Evolutionary conservation across 2,113 vertebrate species (phyloP), one percentile per base, ranked within the genome.

Genomic region (Romanogobio albipinnatus): DNA sequence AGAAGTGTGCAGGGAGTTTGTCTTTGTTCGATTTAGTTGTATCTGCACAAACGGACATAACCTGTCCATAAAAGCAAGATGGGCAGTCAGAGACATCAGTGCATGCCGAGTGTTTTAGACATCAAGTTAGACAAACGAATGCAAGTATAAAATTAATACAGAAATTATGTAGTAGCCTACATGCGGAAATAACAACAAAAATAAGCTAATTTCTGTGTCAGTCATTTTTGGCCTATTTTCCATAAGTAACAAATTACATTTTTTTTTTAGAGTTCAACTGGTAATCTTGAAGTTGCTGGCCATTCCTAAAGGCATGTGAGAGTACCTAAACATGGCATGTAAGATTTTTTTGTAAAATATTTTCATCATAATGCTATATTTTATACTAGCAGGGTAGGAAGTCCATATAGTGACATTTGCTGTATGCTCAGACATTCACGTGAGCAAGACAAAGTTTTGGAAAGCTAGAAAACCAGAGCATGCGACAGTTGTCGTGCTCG

Each of bases 281-380:
- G 33, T 39, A 70, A 70, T 22, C 29, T 68, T 68, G 71, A 70
- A 58, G 58, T 59, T 71, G 59, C 39, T 70, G 29, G 59, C 2
- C 1, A 5, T 49, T 33, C 22, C 58, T 58, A n/a, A 45, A 61
- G 29, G 43, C n/a, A 64, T 19, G 17, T 73, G n/a, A 83, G 75
- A 19, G 68, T 29, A 33, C 15, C 45, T 39, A 36, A 80, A 29
- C 47, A 89, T 89, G 88, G 76, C 85, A 83, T 78, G 88, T 89
- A 85, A 89, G 88, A 47, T 58, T 0, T 13, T 68, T 56, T 10
- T 15, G 1, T n/a, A n/a, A n/a, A 29, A 14, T 71, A 61, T 7
- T 47, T 13, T 22, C 15, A 17, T 24, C 45, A 26, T 58, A 10
- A 9, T 47, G n/a, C 9, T 51, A 9, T 22, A 17, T 24, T 74